Base-by-base conservation (phyloP, 2,113 vertebrate species). In the Myotis lucifugus region DNA sequence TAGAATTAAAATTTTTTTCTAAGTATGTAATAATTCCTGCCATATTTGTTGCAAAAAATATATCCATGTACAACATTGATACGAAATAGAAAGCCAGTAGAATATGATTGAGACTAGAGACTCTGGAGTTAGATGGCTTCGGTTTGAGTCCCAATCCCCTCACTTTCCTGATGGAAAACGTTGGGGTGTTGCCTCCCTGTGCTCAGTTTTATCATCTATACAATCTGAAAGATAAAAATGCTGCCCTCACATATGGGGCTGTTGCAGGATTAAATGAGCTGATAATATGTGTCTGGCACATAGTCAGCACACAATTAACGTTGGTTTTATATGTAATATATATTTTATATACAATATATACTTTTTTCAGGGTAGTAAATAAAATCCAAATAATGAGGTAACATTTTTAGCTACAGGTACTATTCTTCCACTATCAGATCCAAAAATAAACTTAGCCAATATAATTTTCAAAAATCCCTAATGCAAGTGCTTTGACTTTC, bases 361-460 rank as follows among this genome's bases (percentile, higher is more conserved):
- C 14, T 42, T 78, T 78, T 91, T 91, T 83, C 73, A 59, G 40
- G 4, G 40, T 5, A 79, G n/a, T 78, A 86, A 34, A 18, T 70
- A 69, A 82, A 96, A 89, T 37, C 12, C 27, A 86, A 66, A 73
- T 78, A 86, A 77, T 25, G 27, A 59, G 59, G 52, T 74, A 40
- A 72, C 48, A 70, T 76, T 92, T 85, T 92, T 32, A 69, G 15
- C 52, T 23, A 14, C 6, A 84, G 15, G 8, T 72, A 59, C 40
- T 78, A 23, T 85, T 94, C 50, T 85, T 42, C 61, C 25, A 34
- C 81, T 72, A 42, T 17, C 27, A 92, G 46, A 92, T 83, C 37
- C 61, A 77, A 95, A 90, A 52, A 67, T 72, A 90, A 87, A 73
- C 52, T 9, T 77, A 87, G 42, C 32, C 11, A 70, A 40, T 85